A percentile compares a stretch with the other conserved stretches of the same genome.
Conservation (phyloP, 2,797 vertebrate species). For the Adrianichthys oophorus region DNA sequence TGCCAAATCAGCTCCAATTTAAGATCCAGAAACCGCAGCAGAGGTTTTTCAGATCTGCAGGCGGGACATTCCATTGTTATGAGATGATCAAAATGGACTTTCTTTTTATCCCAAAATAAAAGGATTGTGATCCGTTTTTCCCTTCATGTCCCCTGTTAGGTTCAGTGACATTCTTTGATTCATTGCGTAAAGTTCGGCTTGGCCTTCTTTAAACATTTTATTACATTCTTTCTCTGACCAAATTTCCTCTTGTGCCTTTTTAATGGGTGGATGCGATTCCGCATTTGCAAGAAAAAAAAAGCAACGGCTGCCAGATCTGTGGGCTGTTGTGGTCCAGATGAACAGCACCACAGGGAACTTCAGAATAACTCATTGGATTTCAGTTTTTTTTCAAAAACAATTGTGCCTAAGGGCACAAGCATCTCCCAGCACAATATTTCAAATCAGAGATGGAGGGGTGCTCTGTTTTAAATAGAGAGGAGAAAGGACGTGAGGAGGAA, state of each 20-base stretch:
- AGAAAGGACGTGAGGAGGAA: constrained; percentile 32
- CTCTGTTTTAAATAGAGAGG: constrained; percentile 37
- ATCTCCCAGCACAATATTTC: constrained; percentile 70
- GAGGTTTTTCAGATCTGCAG: constrained; percentile 36
- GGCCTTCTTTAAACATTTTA: constrained; percentile 63
- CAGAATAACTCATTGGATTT: constrained; percentile 74
- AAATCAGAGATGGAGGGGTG: constrained; percentile 59
- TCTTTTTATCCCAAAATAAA: constrained; percentile 65
- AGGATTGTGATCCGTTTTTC: constrained; percentile 67
- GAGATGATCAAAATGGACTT: constrained; percentile 61
- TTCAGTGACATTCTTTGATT: constrained; percentile 64
- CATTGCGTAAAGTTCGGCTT: constrained; percentile 69
- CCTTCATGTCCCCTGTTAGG: constrained; percentile 60
- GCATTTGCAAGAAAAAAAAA: constrained; percentile 45
- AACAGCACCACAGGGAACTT: constrained; percentile 77
- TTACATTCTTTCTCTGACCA: constrained; percentile 74
- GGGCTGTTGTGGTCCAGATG: constrained; percentile 74
- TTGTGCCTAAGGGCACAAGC: constrained; percentile 47
- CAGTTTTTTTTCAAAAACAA: constrained; percentile 66
- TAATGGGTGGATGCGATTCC: constrained; percentile 62
- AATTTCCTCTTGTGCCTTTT: constrained; percentile 68
- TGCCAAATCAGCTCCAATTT: constrained; percentile 30
- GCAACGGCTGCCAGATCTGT: constrained; percentile 68
- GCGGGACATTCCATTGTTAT: constrained; percentile 60
- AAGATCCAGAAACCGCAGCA: constrained; percentile 39